Percentiles rank a stretch among this genome's conserved stretches.
phyloP scores from a whole-genome alignment of 2,888 invertebrate species.

The Drosophila vallismaia region DNA sequence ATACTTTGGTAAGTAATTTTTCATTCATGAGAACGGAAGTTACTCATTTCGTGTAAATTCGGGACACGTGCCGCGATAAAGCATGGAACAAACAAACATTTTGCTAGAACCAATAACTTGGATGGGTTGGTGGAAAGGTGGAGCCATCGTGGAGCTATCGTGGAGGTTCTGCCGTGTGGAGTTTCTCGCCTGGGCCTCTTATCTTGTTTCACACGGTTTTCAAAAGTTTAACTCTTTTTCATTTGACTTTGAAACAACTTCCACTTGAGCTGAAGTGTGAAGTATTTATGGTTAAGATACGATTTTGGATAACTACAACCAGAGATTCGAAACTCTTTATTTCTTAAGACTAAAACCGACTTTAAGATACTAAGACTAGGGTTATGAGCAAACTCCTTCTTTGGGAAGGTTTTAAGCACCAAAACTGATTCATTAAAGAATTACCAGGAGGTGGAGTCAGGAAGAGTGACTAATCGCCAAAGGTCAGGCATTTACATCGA shows the following conservation, averaged over 20 bases:
- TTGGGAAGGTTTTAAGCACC: background rate
- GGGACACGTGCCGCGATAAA: conserved; percentile 57
- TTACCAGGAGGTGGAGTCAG: background rate
- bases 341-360: background rate
- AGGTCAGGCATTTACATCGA: conserved; percentile 35
- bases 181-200: background rate
- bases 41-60: conserved; percentile 54
- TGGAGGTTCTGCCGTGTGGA: background rate
- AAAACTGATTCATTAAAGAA: conserved; percentile 3
- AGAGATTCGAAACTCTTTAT: too few species aligned
- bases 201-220: conserved; percentile 16
- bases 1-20: conserved; percentile 50
- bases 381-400: background rate
- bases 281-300: conserved; percentile 6
- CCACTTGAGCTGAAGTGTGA: background rate
- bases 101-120: conserved; percentile 11
- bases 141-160: background rate
- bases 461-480: conserved; percentile 15
- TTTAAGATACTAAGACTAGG: background rate
- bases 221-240: background rate
- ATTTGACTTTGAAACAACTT: conserved; percentile 6
- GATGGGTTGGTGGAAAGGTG: background rate
- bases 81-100: conserved; percentile 32
- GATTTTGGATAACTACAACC: background rate
- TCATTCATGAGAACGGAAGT: conserved; percentile 57